A percentile compares a stretch with the other conserved stretches of the same genome.
Evolutionary conservation across 2,113 vertebrate genomes (phyloP).

Genomic region (Podarcis raffonei): DNA sequence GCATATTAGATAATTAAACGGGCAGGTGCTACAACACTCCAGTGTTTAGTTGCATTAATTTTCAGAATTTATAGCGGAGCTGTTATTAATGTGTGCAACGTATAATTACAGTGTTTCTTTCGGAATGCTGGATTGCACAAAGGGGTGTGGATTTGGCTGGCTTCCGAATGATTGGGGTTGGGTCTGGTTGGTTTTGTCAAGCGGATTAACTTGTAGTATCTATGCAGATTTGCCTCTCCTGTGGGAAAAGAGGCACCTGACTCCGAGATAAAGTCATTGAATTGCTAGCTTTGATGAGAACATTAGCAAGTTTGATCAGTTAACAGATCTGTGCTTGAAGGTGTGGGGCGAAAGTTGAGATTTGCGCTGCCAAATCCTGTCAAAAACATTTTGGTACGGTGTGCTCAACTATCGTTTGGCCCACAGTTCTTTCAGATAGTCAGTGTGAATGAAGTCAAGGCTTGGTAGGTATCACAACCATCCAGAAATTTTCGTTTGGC

Average conservation of each 20-base stretch:
- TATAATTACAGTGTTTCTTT: not conserved
- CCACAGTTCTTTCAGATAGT: not conserved
- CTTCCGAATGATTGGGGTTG: slow-evolving; percentile 14
- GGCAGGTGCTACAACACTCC: not conserved
- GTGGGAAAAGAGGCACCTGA: not conserved
- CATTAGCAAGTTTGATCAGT: not conserved
- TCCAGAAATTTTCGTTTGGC: not conserved
- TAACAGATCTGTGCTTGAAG: not conserved
- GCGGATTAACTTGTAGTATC: not conserved
- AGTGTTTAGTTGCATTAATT: slow-evolving; percentile 10
- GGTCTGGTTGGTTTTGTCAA: not conserved
- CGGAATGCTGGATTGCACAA: slow-evolving; percentile 19
- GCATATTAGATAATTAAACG: not conserved
- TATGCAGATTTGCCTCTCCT: not conserved
- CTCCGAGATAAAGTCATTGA: not conserved
- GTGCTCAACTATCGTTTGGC: not conserved
- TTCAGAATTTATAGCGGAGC: slow-evolving; percentile 1
- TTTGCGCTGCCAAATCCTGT: not conserved
- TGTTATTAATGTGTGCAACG: not conserved
- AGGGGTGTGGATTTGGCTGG: slow-evolving; percentile 31
- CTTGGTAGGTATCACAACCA: not conserved
- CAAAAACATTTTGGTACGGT: not conserved
- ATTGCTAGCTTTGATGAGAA: not conserved
- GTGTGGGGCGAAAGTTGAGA: not conserved
- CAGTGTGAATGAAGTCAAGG: not conserved